Conservation (phyloP, 2,797 vertebrate species). For the Galago senegalensis region DNA sequence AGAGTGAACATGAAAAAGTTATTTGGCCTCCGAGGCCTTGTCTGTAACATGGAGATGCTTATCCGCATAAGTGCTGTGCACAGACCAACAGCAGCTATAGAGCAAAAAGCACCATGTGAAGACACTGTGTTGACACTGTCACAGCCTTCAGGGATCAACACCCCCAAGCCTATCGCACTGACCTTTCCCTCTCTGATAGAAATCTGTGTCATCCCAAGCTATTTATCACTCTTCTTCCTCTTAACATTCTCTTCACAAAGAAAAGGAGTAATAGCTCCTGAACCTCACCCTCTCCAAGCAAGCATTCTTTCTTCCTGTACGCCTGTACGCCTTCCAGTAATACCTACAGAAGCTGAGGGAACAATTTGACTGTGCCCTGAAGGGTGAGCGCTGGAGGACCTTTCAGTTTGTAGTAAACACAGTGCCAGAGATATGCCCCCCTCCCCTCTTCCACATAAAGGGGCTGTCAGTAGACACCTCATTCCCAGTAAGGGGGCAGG, state of each 20-base stretch:
- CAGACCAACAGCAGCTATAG: neutral
- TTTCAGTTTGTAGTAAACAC: neutral
- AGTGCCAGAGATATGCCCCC: neutral
- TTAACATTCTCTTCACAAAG: neutral
- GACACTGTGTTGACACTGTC: neutral
- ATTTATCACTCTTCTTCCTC: neutral
- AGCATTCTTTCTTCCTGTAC: neutral
- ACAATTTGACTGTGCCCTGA: neutral
- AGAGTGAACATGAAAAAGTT: constrained; percentile 11
- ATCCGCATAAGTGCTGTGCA: neutral
- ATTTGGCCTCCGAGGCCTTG: neutral
- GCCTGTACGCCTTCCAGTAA: neutral
- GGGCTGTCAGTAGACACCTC: neutral
- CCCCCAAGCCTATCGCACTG: neutral
- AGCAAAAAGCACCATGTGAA: neutral
- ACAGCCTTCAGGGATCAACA: neutral
- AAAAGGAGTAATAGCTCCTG: neutral
- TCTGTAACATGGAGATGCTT: neutral
- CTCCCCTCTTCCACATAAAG: neutral
- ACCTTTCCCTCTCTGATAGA: neutral
- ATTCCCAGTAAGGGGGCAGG: neutral
- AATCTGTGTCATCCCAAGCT: neutral
- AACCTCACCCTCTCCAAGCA: neutral
- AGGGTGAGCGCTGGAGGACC: neutral
- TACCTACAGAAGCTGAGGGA: neutral